Conservation (phyloP, 53 echinoderm and acorn worm genomes). For the Holothuria scabra region DNA sequence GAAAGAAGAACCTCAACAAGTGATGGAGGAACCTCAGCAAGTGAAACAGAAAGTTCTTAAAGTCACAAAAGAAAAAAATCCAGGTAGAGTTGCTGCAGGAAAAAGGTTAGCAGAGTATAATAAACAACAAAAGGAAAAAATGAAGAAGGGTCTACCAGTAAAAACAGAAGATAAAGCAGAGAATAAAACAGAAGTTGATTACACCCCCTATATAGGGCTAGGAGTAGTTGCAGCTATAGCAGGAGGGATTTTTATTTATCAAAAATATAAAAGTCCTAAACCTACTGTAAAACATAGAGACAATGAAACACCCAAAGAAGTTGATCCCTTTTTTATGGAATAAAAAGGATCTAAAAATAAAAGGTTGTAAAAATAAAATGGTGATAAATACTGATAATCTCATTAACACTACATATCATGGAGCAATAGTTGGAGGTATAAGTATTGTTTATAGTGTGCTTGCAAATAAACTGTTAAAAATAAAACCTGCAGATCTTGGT, state of each 20-base stretch:
- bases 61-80: too few species aligned
- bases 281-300: neutral
- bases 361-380: neutral
- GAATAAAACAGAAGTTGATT: neutral
- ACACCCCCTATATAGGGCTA: neutral
- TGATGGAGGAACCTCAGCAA: neutral
- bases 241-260: neutral
- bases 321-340: neutral
- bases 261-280: neutral
- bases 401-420: neutral
- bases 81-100: too few species aligned
- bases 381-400: neutral
- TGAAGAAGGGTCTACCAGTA: neutral
- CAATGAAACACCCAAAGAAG: neutral
- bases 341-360: neutral
- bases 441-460: neutral
- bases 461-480: neutral
- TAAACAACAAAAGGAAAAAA: conserved; percentile 11
- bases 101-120: too few species aligned
- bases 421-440: neutral
- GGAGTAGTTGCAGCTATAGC: neutral
- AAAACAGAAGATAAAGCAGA: neutral
- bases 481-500: too few species aligned
- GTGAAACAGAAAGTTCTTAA: conserved; percentile 1
- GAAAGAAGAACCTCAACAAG: too few species aligned